phyloP scores from a whole-genome alignment of 2,797 vertebrate genomes.

The Eutrigla gurnardus region DNA sequence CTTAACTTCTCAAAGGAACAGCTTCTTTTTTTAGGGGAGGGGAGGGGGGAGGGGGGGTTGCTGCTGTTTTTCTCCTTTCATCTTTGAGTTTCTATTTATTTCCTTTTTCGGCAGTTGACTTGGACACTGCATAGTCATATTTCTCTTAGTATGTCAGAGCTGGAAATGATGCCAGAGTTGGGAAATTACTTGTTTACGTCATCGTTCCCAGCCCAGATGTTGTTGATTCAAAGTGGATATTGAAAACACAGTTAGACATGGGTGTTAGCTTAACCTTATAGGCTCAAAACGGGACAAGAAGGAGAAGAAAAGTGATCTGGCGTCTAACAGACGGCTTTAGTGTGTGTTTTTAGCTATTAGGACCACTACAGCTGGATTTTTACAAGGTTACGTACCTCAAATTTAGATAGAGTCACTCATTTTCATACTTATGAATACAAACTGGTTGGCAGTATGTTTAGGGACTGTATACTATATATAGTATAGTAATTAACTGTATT shows the following conservation, averaged over 20 bases:
- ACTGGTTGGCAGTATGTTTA: not conserved
- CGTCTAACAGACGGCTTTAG: not conserved
- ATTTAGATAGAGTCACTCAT: not conserved
- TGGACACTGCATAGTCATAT: constrained; percentile 9
- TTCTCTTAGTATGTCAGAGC: constrained; percentile 5
- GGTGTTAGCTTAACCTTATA: not conserved
- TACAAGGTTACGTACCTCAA: not conserved
- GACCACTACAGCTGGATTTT: not conserved
- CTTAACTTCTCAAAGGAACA: constrained; percentile 54
- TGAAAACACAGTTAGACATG: not conserved
- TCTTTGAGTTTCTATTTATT: constrained; percentile 25
- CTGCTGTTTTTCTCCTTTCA: constrained; percentile 22
- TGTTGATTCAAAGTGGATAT: constrained; percentile 3
- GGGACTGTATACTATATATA: too few relatives aligned
- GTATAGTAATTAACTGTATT: too few relatives aligned
- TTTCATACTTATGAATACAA: not conserved
- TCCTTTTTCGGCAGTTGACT: constrained; percentile 10
- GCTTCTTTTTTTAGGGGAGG: not conserved
- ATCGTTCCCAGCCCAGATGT: not conserved
- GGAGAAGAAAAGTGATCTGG: not conserved
- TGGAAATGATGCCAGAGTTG: constrained; percentile 16
- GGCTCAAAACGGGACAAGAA: not conserved
- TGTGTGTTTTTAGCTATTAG: not conserved
- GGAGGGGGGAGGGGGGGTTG: not conserved
- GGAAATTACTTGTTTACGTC: constrained; percentile 28